Conservation (phyloP, 2,888 invertebrate genomes). For the Iphiclides podalirius region DNA sequence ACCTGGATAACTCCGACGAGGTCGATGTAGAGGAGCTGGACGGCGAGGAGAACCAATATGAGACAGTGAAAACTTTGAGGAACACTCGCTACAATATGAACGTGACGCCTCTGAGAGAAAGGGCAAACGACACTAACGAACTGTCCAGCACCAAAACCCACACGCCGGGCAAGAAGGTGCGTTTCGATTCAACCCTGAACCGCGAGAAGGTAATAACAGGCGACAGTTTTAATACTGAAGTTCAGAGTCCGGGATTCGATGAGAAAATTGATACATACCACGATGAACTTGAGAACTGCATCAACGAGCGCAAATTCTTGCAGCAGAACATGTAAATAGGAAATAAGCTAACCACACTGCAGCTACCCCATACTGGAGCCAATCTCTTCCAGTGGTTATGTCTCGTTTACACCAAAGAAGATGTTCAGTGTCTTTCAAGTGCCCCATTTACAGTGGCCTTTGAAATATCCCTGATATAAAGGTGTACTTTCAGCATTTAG, state of each 20-base stretch:
- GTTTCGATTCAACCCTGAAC: constrained; percentile 73
- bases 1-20: constrained; percentile 70
- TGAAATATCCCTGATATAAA: too few species aligned
- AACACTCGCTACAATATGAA: constrained; percentile 69
- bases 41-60: constrained; percentile 63
- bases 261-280: constrained; percentile 71
- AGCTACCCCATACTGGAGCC: not conserved
- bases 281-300: constrained; percentile 74
- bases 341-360: not conserved
- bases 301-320: constrained; percentile 70
- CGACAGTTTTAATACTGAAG: constrained; percentile 66
- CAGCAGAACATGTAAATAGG: constrained; percentile 66
- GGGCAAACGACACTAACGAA: constrained; percentile 47
- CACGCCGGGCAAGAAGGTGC: constrained; percentile 68
- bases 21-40: constrained; percentile 65
- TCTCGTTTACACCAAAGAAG: too few species aligned
- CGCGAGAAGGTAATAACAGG: constrained; percentile 72
- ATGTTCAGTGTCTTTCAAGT: too few species aligned
- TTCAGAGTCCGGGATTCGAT: constrained; percentile 71
- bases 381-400: too few species aligned
- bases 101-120: constrained; percentile 63
- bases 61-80: constrained; percentile 65
- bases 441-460: too few species aligned
- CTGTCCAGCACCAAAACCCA: constrained; percentile 51
- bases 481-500: too few species aligned